Base-by-base conservation (phyloP, 2,888 invertebrate species). In the Athalia circularis region DNA sequence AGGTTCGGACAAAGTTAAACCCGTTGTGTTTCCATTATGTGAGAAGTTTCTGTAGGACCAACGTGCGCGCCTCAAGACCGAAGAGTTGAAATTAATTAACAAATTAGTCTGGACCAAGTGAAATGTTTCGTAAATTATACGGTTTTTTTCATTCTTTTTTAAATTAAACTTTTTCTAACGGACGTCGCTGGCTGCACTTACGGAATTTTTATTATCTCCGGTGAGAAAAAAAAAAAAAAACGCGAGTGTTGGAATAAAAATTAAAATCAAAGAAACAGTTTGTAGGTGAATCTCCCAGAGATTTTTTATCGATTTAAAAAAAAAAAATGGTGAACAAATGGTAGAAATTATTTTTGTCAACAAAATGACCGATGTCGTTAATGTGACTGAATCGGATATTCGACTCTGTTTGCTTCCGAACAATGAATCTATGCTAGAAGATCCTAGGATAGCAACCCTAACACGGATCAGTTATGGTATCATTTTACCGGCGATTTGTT, bases 401-500 rank as follows among this genome's bases (percentile, higher is more conserved):
- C 81, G 79, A 68, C 80, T 83, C 78, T 84, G 88, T 79, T 78
- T 83, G 67, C 79, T 86, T 47, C 81, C 83, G 81, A 85, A 85
- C 52, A 85, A 88, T 59, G 78, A 83, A 79, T 87, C 88, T 62
- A 85, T 88, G 80, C 86, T 86, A 65, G 93, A 94, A 87, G 94
- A 94, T 89, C 92, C 93, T 8, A 90, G 94, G 64, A 94, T 92
- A 11, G 92, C 92, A 83, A 88, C 91, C 9, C 87, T 94, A 64
- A 91, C 93, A 82, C 91, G 92, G 83, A 92, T 93, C 86, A 93
- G 93, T 77, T 94, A 94, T 84, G 94, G 94, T 50, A 91, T 95
- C 76, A 92, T 94, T 61, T 88, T 95, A 82, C 95, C 95, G 78
- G 91, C 93, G 80, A 94, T 95, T 85, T 95, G 95, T 87, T 91